A percentile compares a stretch with the other conserved stretches of the same genome.
Conservation (phyloP, 1,140 invertebrate species). For the Gryon sp. region DNA sequence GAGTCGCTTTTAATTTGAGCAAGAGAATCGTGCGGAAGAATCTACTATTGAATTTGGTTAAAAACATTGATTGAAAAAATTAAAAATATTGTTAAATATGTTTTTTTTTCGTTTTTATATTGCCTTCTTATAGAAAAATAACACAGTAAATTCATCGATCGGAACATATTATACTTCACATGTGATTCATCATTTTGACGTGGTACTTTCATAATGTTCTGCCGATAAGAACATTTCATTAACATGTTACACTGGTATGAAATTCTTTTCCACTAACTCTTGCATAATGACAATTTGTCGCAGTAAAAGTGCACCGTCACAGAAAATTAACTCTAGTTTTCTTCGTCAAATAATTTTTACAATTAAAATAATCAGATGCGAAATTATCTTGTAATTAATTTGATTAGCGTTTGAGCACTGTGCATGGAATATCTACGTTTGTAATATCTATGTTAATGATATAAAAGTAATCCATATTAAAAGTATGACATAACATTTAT, state of each 20-base stretch:
- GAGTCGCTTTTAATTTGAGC: conserved; percentile 66
- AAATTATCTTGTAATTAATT: too few species aligned
- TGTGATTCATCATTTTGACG: conserved; percentile 52
- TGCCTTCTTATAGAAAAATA: too few species aligned
- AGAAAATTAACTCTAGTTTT: conserved; percentile 3
- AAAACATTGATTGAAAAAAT: conserved; percentile 37
- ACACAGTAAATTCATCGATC: conserved; percentile 22
- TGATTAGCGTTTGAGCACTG: too few species aligned
- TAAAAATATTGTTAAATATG: conserved; percentile 17
- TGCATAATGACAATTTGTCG: conserved; percentile 45
- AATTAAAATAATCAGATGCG: too few species aligned
- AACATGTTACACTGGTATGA: conserved; percentile 39
- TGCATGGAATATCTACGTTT: too few species aligned
- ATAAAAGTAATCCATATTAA: too few species aligned
- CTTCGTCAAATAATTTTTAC: too few species aligned
- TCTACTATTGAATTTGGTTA: conserved; percentile 50
- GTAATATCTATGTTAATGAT: too few species aligned
- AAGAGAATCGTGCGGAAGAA: conserved; percentile 51
- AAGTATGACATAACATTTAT: too few species aligned
- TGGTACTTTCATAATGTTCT: conserved; percentile 48
- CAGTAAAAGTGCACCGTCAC: conserved; percentile 12
- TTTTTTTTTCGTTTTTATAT: too few species aligned
- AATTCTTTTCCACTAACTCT: conserved; percentile 28
- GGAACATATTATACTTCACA: conserved; percentile 34
- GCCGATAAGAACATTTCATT: conserved; percentile 54